phyloP scores from a whole-genome alignment of 2,888 invertebrate genomes.

The Drosophila affinis region DNA sequence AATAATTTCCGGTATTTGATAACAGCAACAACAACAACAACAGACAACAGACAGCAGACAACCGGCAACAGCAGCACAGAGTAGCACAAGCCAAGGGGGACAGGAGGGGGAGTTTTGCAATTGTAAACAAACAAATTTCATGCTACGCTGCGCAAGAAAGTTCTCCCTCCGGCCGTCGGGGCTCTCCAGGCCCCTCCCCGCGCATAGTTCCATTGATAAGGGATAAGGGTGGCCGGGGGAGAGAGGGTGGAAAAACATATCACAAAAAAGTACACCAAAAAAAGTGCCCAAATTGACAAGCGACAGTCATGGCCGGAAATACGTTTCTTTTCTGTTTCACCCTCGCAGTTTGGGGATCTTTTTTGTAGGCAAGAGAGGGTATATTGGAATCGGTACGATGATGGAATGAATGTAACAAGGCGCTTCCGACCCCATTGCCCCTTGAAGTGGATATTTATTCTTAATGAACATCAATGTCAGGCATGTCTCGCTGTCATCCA shows the following conservation, averaged over 20 bases:
- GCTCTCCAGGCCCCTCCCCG: neutral
- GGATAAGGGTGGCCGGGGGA: neutral
- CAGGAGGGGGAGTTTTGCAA: slow-evolving; percentile 40
- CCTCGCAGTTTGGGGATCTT: neutral
- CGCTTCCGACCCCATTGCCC: neutral
- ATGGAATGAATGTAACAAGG: neutral
- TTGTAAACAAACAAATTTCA: slow-evolving; percentile 79
- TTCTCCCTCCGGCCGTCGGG: slow-evolving; percentile 24
- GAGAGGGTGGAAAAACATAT: neutral
- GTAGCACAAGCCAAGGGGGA: neutral
- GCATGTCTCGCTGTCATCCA: no score
- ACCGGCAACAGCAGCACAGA: slow-evolving; percentile 12
- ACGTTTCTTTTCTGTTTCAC: slow-evolving; percentile 19
- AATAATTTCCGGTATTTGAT: slow-evolving; percentile 80
- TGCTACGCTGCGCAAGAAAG: slow-evolving; percentile 71
- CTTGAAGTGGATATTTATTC: neutral
- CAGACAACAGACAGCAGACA: slow-evolving; percentile 2
- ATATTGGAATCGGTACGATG: neutral
- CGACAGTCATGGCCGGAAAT: slow-evolving; percentile 63
- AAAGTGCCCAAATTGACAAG: slow-evolving; percentile 66
- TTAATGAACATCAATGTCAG: neutral
- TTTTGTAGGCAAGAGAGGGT: slow-evolving; percentile 4
- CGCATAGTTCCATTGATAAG: slow-evolving; percentile 48
- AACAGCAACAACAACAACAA: slow-evolving; percentile 48
- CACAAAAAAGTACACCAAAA: slow-evolving; percentile 18